phyloP scores from a whole-genome alignment of 2,888 invertebrate genomes.

The Agrenia bidenticulata region DNA sequence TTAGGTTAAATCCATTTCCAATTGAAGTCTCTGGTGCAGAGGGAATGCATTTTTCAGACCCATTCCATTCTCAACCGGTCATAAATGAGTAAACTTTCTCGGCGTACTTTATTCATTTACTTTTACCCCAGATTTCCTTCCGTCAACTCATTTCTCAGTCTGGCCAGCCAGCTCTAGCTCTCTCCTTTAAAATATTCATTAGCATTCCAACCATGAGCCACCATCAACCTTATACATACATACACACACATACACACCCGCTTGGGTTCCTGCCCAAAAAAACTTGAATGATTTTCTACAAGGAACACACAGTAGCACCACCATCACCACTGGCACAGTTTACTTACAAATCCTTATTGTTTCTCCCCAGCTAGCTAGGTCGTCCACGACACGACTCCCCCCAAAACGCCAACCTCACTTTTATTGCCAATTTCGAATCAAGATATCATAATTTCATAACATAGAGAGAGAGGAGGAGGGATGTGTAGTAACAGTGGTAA shows the following conservation, averaged over 20 bases:
- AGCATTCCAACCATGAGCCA: conserved; percentile 8
- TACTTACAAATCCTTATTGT: background rate
- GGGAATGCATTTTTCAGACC: background rate
- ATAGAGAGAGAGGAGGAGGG: too few relatives aligned
- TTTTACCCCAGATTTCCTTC: background rate
- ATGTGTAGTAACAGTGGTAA: too few relatives aligned
- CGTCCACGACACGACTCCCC: background rate
- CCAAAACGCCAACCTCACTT: background rate
- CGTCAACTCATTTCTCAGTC: conserved; percentile 5
- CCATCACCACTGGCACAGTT: too few relatives aligned
- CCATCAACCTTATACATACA: background rate
- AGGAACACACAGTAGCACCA: background rate
- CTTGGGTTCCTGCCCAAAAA: background rate
- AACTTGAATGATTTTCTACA: conserved; percentile 8
- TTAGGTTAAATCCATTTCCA: too few relatives aligned
- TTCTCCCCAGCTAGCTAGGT: background rate
- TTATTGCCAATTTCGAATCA: conserved; percentile 1
- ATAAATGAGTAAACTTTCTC: conserved; percentile 3
- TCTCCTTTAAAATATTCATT: conserved; percentile 17
- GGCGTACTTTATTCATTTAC: background rate
- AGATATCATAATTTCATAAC: too few relatives aligned
- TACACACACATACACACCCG: too few relatives aligned
- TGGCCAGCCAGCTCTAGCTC: background rate
- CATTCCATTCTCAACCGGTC: background rate
- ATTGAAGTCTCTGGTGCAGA: background rate